Evolutionary conservation across 2,113 vertebrate genomes (phyloP).

Genomic region (Lagopus leucura): DNA sequence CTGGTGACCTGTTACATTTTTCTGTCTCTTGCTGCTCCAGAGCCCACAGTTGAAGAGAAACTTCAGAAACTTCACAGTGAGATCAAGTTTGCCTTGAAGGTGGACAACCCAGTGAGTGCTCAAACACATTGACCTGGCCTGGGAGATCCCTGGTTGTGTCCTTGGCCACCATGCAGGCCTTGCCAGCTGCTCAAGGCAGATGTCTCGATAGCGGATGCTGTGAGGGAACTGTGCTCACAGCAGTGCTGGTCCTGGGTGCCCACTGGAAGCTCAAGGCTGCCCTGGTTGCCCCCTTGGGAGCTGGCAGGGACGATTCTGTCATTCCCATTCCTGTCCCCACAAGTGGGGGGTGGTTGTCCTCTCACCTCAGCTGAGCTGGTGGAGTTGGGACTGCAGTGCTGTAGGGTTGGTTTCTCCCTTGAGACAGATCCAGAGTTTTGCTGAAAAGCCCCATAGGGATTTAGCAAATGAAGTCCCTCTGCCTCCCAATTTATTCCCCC

Average conservation of each 20-base stretch:
- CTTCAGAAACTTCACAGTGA: conserved; percentile 97
- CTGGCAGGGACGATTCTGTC: background rate
- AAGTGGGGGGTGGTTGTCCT: background rate
- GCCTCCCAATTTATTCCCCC: background rate
- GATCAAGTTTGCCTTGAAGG: conserved; percentile 96
- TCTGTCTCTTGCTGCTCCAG: conserved; percentile 69
- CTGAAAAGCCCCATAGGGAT: background rate
- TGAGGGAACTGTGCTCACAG: background rate
- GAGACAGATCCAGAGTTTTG: background rate
- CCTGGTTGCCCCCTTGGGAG: background rate
- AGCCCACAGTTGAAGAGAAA: conserved; percentile 90
- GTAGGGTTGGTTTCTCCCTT: background rate
- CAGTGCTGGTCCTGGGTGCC: background rate
- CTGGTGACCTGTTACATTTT: accelerated
- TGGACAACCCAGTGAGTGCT: conserved; percentile 92
- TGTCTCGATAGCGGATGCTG: background rate
- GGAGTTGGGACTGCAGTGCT: background rate
- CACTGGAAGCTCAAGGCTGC: background rate
- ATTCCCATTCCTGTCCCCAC: background rate
- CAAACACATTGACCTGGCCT: accelerated
- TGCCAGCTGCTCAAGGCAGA: background rate
- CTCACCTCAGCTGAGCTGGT: background rate
- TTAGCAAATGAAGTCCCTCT: background rate
- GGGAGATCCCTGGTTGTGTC: accelerated
- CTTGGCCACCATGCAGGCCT: accelerated